Evolutionary conservation across 1,140 invertebrate species (phyloP), one percentile per base, ranked within the genome.

Genomic region (Drosophila ercepeae): DNA sequence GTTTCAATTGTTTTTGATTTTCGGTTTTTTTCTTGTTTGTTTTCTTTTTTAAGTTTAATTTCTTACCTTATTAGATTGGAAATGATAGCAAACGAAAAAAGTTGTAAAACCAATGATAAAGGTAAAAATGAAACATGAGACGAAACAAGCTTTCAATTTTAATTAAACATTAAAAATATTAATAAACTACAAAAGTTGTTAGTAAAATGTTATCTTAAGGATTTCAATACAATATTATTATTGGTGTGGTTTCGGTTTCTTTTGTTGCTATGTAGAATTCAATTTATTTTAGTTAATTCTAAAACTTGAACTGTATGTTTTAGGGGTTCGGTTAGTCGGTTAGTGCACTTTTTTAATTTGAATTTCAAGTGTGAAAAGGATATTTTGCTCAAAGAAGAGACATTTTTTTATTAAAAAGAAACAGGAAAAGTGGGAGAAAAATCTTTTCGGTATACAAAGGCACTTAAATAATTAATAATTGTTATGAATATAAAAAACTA

Each of bases 191-290:
- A 34, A 51, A 68, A 72, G 67, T 39, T n/a, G 41, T 71, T 53
- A 32, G n/a, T 44, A 52, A 21, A 13, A 44, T 18, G 25, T 64
- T 74, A 50, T 50, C 48, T 50, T 21, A 54, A 39, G 36, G 36
- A 39, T 36, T 58, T 54, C 18, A 54, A 9, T 77, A n/a, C n/a
- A n/a, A n/a, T n/a, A n/a, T n/a, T n/a, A 44, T 77, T 64, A 32
- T 58, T 18, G 36, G 59, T 44, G 23, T 53, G 55, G n/a, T 18
- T 71, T 51, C 45, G 39, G 36, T 55, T 53, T 67, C 52, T 53
- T 27, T 77, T 57, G 44, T 75, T 79, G 81, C 81, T 86, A 86
- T 86, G 82, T 86, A 86, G 82, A 86, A 86, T 88, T 89, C 82
- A 72, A 48, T 46, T 61, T 60, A 19, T 16, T 74, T 55, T 29